Conservation (phyloP, 53 echinoderm and acorn worm species). For the Holothuria leucospilota region DNA sequence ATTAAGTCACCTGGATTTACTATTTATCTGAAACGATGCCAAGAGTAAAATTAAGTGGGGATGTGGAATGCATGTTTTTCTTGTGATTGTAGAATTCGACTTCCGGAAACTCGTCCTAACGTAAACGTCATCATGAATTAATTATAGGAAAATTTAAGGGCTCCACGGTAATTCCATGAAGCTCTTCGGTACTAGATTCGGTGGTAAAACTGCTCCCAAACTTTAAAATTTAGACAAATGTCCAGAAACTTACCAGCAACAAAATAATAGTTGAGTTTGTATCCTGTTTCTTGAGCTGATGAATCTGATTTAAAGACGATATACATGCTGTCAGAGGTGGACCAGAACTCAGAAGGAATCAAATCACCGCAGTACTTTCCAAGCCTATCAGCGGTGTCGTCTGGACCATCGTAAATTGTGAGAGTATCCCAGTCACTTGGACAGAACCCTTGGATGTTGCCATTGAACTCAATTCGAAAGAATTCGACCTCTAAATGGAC, state of each 20-base stretch:
- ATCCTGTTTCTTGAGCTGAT: constrained; percentile 39
- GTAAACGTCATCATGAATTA: too few relatives aligned
- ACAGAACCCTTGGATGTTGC: constrained; percentile 42
- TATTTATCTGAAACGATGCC: too few relatives aligned
- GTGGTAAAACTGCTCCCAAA: too few relatives aligned
- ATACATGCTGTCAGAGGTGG: constrained; percentile 28
- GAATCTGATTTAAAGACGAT: constrained; percentile 64
- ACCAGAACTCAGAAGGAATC: constrained; percentile 36
- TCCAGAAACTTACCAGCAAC: not conserved
- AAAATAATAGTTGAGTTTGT: constrained; percentile 44
- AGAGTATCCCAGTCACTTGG: constrained; percentile 69
- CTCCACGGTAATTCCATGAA: too few relatives aligned
- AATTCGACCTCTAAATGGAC: constrained; percentile 61
- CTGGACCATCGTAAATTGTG: constrained; percentile 77
- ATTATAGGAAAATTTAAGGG: too few relatives aligned
- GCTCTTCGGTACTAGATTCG: too few relatives aligned
- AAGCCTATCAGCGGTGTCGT: constrained; percentile 8
- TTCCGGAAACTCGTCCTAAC: too few relatives aligned
- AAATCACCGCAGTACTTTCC: constrained; percentile 66
- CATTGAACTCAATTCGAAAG: constrained; percentile 62
- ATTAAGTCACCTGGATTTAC: too few relatives aligned
- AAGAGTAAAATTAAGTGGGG: too few relatives aligned
- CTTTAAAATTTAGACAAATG: too few relatives aligned
- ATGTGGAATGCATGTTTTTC: too few relatives aligned
- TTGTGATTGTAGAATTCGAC: too few relatives aligned